Percentiles rank a stretch among this genome's conserved stretches.
These are phyloP conservation scores for Oreortyx pictus DNA, from an alignment of 2,797 vertebrate genomes.

Conservation along the genomic window DNA sequence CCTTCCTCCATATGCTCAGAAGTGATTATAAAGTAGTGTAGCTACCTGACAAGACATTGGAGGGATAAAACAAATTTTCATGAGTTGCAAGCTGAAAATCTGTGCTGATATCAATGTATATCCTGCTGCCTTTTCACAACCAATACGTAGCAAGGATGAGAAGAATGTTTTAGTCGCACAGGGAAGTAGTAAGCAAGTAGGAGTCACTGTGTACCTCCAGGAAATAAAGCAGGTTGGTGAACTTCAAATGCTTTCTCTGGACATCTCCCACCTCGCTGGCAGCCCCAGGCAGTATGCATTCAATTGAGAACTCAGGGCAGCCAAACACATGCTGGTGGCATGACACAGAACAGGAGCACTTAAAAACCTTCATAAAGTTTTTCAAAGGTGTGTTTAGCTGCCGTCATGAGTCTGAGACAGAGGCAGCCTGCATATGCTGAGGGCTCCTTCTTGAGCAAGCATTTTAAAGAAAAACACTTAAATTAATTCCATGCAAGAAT, in stretches of 20 bases:
- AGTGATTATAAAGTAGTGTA: not conserved
- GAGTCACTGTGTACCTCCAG: not conserved
- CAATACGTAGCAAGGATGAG: not conserved
- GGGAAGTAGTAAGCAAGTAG: not conserved
- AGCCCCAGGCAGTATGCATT: not conserved
- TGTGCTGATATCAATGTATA: not conserved
- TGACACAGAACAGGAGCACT: not conserved
- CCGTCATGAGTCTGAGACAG: not conserved
- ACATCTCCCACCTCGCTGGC: accelerated
- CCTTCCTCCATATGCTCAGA: not conserved
- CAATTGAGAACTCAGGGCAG: not conserved
- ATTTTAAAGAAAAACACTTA: not conserved
- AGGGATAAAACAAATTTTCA: slow-evolving; percentile 1
- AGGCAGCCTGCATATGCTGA: not conserved
- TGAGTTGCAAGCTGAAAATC: not conserved
- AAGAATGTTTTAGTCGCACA: not conserved
- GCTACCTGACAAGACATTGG: not conserved
- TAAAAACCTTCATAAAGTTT: not conserved
- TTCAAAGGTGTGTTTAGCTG: not conserved
- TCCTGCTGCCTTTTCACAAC: not conserved
- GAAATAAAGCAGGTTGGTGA: not conserved
- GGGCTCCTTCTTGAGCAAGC: not conserved
- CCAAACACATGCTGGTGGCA: not conserved
- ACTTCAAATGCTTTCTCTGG: not conserved
- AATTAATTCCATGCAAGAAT: not conserved